Conservation (phyloP, 2,888 invertebrate species). For the Laothoe populi region DNA sequence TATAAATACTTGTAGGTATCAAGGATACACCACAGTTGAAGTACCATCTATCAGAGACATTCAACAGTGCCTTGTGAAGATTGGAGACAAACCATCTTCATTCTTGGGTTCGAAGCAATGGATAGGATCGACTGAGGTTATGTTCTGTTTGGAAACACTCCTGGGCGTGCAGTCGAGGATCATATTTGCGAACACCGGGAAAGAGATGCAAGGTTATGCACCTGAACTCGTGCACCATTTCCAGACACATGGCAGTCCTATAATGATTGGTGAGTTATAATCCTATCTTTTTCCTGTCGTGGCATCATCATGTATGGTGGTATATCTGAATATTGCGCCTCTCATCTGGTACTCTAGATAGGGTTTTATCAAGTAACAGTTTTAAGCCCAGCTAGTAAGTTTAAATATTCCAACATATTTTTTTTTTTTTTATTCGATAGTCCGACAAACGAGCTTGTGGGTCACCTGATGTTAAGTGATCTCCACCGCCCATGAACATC, state of each 20-base stretch:
- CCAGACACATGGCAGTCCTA: conserved; percentile 95
- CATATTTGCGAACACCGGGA: conserved; percentile 93
- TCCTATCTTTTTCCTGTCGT: no score
- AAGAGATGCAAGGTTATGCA: conserved; percentile 91
- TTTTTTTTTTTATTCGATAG: no score
- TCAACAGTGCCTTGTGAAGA: conserved; percentile 96
- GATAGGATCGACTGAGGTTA: conserved; percentile 99
- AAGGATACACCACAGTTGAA: conserved; percentile 91
- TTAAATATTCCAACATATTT: no score
- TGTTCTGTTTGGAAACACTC: conserved; percentile 94
- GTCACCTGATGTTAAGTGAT: no score
- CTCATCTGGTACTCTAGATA: no score
- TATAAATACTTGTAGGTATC: conserved; percentile 79
- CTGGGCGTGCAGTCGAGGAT: conserved; percentile 92
- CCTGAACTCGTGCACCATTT: conserved; percentile 96
- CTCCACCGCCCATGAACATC: no score
- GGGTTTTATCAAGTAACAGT: no score
- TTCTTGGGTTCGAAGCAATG: conserved; percentile 97
- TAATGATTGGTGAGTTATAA: conserved; percentile 97
- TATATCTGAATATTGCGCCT: no score
- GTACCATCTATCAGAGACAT: conserved; percentile 94
- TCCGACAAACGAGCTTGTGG: no score
- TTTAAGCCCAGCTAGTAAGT: no score
- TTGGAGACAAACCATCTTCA: conserved; percentile 94
- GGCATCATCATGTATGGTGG: no score